phyloP scores from a whole-genome alignment of 2,113 vertebrate species.

The Ammodytes marinus region DNA sequence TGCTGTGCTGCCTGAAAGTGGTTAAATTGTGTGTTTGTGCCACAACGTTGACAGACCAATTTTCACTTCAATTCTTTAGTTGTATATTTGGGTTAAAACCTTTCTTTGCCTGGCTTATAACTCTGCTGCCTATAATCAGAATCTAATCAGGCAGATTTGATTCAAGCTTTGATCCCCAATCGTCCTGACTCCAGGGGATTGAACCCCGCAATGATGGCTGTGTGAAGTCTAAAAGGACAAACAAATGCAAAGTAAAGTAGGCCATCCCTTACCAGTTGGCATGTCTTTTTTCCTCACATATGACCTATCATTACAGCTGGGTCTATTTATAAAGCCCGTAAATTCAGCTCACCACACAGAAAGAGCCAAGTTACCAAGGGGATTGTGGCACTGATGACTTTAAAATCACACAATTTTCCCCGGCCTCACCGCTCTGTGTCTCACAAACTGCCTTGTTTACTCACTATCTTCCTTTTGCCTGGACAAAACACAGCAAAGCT shows the following conservation, averaged over 20 bases:
- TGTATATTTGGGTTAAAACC: slow-evolving; percentile 40
- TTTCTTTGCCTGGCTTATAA: slow-evolving; percentile 38
- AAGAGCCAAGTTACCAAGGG: slow-evolving; percentile 68
- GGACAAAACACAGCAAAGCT: slow-evolving; percentile 42
- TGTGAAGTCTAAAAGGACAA: slow-evolving; percentile 53
- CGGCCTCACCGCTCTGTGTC: slow-evolving; percentile 28
- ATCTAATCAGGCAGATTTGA: slow-evolving; percentile 46
- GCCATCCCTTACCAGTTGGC: slow-evolving; percentile 61
- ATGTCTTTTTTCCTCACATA: slow-evolving; percentile 69
- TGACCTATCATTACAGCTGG: slow-evolving; percentile 82
- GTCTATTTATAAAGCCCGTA: slow-evolving; percentile 84
- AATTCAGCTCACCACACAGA: slow-evolving; percentile 72
- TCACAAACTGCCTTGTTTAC: slow-evolving; percentile 5
- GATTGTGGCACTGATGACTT: slow-evolving; percentile 63
- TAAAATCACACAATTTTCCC: not conserved
- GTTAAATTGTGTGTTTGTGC: slow-evolving; percentile 33
- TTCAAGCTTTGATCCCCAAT: slow-evolving; percentile 46
- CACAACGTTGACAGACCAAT: slow-evolving; percentile 30
- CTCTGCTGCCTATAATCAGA: slow-evolving; percentile 32
- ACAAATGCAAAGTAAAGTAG: slow-evolving; percentile 63
- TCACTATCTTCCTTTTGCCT: slow-evolving; percentile 20
- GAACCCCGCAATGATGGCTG: slow-evolving; percentile 28
- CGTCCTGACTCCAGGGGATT: slow-evolving; percentile 53
- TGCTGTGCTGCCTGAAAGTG: slow-evolving; percentile 8
- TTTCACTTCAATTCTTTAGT: slow-evolving; percentile 39